Evolutionary conservation across 30 jellyfish, hydroid and myxozoan genomes (phyloP).

Genomic region (Hydractinia symbiolongicarpus): DNA sequence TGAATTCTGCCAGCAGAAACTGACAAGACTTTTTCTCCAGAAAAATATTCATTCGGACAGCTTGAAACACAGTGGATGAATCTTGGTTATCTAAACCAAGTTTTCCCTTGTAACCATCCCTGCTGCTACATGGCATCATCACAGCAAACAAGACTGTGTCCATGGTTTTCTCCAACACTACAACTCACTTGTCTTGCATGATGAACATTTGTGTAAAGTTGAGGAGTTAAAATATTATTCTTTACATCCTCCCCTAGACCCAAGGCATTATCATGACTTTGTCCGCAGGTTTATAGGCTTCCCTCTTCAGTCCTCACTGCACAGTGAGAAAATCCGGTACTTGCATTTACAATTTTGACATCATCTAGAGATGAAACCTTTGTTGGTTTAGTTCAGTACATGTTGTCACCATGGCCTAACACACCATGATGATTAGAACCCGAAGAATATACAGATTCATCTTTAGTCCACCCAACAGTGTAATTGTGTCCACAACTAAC

Average conservation of each 20-base stretch:
- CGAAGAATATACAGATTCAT: constrained; percentile 30
- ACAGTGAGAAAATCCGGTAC: constrained; percentile 31
- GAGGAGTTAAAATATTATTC: constrained; percentile 10
- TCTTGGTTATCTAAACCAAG: constrained; percentile 23
- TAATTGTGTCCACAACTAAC: constrained; percentile 19
- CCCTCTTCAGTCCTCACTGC: constrained; percentile 21
- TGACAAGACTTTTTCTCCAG: neutral
- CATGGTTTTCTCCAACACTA: constrained; percentile 29
- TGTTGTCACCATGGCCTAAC: constrained; percentile 14
- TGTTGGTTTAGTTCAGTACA: neutral
- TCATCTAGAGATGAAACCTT: neutral
- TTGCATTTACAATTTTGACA: constrained; percentile 5
- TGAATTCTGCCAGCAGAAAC: constrained; percentile 29
- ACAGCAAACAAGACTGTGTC: constrained; percentile 13
- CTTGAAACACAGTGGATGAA: constrained; percentile 1
- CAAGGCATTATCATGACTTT: neutral
- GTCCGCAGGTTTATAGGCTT: constrained; percentile 6
- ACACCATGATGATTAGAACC: constrained; percentile 28
- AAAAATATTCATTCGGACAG: neutral
- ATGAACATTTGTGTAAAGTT: neutral
- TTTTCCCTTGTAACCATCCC: constrained; percentile 37
- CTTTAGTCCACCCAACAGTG: constrained; percentile 14
- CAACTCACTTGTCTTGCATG: constrained; percentile 9
- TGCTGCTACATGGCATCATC: constrained; percentile 2
- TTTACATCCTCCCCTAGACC: neutral